Evolutionary conservation across 2,888 invertebrate species (phyloP).

Genomic region (Pogonocherus hispidulus): DNA sequence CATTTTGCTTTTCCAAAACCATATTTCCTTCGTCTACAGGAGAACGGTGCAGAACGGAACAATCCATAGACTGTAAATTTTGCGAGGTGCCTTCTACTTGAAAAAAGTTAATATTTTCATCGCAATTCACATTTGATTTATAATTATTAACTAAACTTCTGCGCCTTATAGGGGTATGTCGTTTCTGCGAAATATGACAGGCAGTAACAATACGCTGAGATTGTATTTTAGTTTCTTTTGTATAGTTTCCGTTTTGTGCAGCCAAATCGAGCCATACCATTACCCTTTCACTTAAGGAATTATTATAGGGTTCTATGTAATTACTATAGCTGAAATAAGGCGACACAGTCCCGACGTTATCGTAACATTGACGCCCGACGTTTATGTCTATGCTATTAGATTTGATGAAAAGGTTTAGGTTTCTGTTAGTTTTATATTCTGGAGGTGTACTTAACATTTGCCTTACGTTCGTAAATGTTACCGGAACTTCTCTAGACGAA

Average conservation of each 20-base stretch:
- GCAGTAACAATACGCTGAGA: slow-evolving; percentile 12
- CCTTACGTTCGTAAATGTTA: neutral
- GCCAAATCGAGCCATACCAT: slow-evolving; percentile 86
- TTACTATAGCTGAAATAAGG: slow-evolving; percentile 35
- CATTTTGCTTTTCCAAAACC: neutral
- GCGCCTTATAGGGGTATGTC: neutral
- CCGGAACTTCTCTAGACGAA: neutral
- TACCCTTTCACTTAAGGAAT: slow-evolving; percentile 78
- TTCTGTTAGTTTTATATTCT: neutral
- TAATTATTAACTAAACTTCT: neutral
- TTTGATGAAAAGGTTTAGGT: slow-evolving; percentile 39
- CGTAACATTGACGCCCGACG: slow-evolving; percentile 2
- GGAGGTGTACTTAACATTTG: neutral
- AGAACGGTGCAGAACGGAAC: neutral
- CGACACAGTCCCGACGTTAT: slow-evolving; percentile 9
- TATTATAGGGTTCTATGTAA: slow-evolving; percentile 48
- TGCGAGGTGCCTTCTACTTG: slow-evolving; percentile 35
- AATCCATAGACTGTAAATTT: slow-evolving; percentile 13
- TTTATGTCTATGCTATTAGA: slow-evolving; percentile 46
- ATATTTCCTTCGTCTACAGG: neutral
- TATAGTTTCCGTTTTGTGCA: slow-evolving; percentile 58
- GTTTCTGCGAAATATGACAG: slow-evolving; percentile 21
- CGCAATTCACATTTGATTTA: neutral
- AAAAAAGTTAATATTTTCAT: neutral
- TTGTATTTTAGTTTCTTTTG: slow-evolving; percentile 16